phyloP scores from a whole-genome alignment of 2,888 invertebrate species.

The Sipunculus nudus region DNA sequence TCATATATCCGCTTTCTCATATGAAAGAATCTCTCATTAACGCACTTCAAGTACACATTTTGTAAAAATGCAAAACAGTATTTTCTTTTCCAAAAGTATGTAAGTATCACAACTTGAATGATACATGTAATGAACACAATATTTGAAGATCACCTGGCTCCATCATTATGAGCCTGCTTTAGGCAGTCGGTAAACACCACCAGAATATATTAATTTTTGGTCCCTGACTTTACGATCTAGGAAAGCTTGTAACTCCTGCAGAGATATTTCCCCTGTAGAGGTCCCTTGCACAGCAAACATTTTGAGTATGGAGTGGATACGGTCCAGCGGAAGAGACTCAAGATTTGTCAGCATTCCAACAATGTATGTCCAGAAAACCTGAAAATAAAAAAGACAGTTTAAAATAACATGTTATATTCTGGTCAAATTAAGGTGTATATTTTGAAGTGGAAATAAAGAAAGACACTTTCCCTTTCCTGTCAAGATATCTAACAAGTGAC shows the following conservation, averaged over 20 bases:
- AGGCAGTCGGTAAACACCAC: slow-evolving; percentile 87
- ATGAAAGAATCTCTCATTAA: no score
- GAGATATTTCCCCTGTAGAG: slow-evolving; percentile 82
- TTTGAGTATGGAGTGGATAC: slow-evolving; percentile 95
- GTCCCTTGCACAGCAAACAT: slow-evolving; percentile 96
- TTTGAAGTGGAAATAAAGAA: no score
- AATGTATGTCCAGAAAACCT: slow-evolving; percentile 95
- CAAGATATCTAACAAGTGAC: no score
- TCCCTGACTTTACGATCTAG: slow-evolving; percentile 92
- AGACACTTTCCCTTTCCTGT: no score
- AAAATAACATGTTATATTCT: neutral
- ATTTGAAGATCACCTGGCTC: no score
- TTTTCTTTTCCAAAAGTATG: no score
- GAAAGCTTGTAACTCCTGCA: slow-evolving; percentile 87
- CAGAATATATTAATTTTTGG: slow-evolving; percentile 84
- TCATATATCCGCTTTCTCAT: no score
- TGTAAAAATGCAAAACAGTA: no score
- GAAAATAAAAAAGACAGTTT: slow-evolving; percentile 57
- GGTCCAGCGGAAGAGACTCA: slow-evolving; percentile 87
- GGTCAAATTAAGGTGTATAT: no score
- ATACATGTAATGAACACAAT: no score
- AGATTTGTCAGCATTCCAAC: slow-evolving; percentile 96
- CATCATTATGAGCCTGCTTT: slow-evolving; percentile 65
- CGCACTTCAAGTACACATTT: no score
- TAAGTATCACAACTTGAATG: no score